Evolutionary conservation across 2,113 vertebrate species (phyloP).

Genomic region (Dicrurus megarhynchus): DNA sequence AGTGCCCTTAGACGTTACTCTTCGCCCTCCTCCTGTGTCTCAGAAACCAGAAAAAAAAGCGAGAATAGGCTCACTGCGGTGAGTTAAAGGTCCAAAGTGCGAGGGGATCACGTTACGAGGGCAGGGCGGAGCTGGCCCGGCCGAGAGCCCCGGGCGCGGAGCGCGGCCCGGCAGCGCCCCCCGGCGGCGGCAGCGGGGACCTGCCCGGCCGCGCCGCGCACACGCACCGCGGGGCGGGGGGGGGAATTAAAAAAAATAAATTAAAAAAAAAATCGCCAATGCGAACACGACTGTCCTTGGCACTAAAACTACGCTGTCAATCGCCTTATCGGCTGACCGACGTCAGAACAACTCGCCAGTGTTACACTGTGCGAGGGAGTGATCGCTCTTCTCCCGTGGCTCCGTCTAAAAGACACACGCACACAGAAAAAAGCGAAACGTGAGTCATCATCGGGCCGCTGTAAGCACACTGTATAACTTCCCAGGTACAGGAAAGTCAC

Average conservation of each 20-base stretch:
- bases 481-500: not conserved
- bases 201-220: not conserved
- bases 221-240: not conserved
- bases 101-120: rapidly evolving
- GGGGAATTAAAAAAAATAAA: not conserved
- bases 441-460: conserved; percentile 17
- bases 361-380: rapidly evolving
- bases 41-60: rapidly evolving
- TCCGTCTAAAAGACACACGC: not conserved
- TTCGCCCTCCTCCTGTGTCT: not conserved
- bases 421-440: not conserved
- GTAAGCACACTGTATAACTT: not conserved
- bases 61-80: rapidly evolving
- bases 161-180: conserved; percentile 62
- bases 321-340: not conserved
- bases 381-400: not conserved
- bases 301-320: not conserved
- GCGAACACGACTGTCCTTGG: not conserved
- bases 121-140: not conserved
- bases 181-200: conserved; percentile 30
- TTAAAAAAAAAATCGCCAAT: not conserved
- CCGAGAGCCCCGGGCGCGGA: not conserved
- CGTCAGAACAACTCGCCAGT: not conserved
- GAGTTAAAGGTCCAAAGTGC: not conserved
- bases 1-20: not conserved